Conservation (phyloP, 2,113 vertebrate genomes). For the Fregata magnificens region DNA sequence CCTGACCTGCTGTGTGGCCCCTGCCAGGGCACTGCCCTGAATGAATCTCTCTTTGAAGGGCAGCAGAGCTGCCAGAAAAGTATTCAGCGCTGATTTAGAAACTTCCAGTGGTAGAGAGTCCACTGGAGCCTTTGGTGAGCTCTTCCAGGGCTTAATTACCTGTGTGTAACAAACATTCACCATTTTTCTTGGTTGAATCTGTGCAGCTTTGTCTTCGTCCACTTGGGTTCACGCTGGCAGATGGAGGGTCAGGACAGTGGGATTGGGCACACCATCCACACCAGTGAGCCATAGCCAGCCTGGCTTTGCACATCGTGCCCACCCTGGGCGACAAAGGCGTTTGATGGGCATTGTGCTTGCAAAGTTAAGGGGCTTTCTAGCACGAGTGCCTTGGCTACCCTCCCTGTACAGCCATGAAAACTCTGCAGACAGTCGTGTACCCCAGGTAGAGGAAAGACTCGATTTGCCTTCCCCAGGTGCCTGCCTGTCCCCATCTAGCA, state of each 20-base stretch:
- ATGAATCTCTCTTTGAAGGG: not conserved
- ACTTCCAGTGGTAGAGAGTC: not conserved
- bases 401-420: not conserved
- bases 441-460: not conserved
- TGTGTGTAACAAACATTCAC: not conserved
- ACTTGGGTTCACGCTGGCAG: not conserved
- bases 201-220: accelerated
- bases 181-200: not conserved
- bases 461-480: not conserved
- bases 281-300: not conserved
- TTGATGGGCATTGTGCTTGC: not conserved
- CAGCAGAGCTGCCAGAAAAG: not conserved
- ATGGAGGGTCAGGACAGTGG: accelerated
- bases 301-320: not conserved
- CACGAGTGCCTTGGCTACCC: not conserved
- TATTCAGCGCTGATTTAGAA: not conserved
- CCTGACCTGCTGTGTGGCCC: not conserved
- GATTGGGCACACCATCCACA: not conserved
- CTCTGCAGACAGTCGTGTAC: accelerated
- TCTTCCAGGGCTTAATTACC: not conserved
- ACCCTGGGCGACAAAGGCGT: accelerated
- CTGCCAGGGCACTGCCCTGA: not conserved
- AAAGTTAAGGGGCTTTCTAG: not conserved
- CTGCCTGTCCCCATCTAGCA: not conserved
- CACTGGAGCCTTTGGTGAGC: not conserved